Percentiles rank a stretch among this genome's conserved stretches.
These are phyloP conservation scores for Mythimna lalbum DNA, from an alignment of 2,888 invertebrate genomes.

Conservation along the genomic window DNA sequence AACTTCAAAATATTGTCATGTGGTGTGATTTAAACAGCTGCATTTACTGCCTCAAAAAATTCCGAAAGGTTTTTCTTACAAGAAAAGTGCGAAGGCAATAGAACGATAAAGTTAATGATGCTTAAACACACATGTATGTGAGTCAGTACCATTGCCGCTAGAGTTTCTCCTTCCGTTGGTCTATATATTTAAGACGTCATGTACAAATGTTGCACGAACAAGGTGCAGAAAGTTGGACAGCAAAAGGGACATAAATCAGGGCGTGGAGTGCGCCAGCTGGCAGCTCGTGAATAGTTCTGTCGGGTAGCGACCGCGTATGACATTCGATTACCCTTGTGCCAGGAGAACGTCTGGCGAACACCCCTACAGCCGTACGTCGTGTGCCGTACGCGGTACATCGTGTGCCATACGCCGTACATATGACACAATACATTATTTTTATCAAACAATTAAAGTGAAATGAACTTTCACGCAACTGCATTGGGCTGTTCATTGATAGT, in stretches of 20 bases:
- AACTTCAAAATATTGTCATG: conserved; percentile 8
- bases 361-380: conserved; percentile 22
- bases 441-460: conserved; percentile 40
- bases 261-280: conserved; percentile 79
- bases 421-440: conserved; percentile 46
- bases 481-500: too few species aligned
- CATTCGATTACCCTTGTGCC: conserved; percentile 85
- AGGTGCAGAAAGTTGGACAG: conserved; percentile 89
- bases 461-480: too few species aligned
- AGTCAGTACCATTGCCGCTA: conserved; percentile 49
- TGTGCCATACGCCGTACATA: conserved; percentile 2
- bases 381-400: conserved; percentile 4
- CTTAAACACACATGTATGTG: conserved; percentile 53
- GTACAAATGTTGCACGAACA: conserved; percentile 87
- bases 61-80: conserved; percentile 7
- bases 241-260: conserved; percentile 85
- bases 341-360: conserved; percentile 53
- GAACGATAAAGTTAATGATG: conserved; percentile 55
- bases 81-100: conserved; percentile 28
- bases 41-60: neutral
- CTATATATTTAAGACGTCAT: conserved; percentile 85
- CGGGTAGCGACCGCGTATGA: conserved; percentile 84
- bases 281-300: conserved; percentile 83
- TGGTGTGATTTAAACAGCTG: conserved; percentile 16
- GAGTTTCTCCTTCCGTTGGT: conserved; percentile 72